These are phyloP conservation scores for Galago senegalensis DNA, from an alignment of 2,797 vertebrate genomes.

Conservation along the genomic window DNA sequence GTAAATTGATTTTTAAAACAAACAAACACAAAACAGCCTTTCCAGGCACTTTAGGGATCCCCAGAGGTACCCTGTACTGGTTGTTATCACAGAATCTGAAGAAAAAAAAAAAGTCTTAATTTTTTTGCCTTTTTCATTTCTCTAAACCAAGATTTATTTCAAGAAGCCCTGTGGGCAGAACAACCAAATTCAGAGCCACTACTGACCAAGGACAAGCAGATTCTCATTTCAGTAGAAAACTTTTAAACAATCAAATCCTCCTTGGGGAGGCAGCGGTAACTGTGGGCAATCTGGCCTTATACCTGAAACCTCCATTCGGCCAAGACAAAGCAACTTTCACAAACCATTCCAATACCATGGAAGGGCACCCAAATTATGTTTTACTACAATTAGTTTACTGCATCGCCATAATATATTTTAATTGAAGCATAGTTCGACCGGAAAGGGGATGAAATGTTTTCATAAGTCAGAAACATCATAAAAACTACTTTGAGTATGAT, in stretches of 20 bases:
- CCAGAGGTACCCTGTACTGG: neutral
- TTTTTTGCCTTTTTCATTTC: constrained; percentile 29
- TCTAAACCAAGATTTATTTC: constrained; percentile 52
- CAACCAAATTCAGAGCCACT: constrained; percentile 6
- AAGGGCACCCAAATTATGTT: neutral
- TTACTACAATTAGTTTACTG: constrained; percentile 55
- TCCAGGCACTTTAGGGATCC: constrained; percentile 37
- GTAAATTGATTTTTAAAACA: constrained; percentile 71
- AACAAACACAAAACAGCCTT: constrained; percentile 73
- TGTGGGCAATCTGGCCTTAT: neutral
- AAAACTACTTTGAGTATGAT: constrained; percentile 49
- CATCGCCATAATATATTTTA: neutral
- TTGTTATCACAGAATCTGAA: neutral
- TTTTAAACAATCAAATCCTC: neutral
- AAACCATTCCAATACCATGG: neutral
- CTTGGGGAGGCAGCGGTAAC: neutral
- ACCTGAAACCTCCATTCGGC: neutral
- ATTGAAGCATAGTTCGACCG: neutral
- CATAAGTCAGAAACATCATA: constrained; percentile 56
- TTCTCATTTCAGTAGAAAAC: constrained; percentile 35
- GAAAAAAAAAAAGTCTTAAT: neutral
- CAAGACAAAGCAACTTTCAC: constrained; percentile 36
- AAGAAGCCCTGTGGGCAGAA: constrained; percentile 22
- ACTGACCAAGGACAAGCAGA: constrained; percentile 3
- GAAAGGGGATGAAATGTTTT: constrained; percentile 65